These are phyloP conservation scores for Mesoclemmys tuberculata DNA, from an alignment of 2,113 vertebrate genomes.

Conservation along the genomic window DNA sequence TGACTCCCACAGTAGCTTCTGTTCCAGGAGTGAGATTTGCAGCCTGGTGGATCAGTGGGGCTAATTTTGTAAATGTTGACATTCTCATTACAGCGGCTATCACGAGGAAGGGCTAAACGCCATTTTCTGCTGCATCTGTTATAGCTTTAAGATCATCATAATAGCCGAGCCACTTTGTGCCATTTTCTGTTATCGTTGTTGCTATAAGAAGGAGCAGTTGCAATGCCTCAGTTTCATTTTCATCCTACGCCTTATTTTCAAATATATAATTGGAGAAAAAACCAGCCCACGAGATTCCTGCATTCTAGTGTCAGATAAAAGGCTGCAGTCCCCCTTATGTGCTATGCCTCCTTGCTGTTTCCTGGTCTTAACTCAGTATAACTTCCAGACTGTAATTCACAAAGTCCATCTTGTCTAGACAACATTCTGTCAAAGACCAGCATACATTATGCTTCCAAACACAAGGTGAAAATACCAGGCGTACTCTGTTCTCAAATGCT, in stretches of 20 bases:
- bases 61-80: slow-evolving; percentile 26
- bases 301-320: slow-evolving; percentile 8
- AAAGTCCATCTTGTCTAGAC: background rate
- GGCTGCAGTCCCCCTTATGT: background rate
- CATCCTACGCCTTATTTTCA: background rate
- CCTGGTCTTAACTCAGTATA: background rate
- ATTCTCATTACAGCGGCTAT: slow-evolving; percentile 31
- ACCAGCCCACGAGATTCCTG: background rate
- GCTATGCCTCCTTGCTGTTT: background rate
- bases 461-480: too few species aligned
- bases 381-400: background rate
- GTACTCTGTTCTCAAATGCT: too few species aligned
- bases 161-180: slow-evolving; percentile 27
- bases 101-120: slow-evolving; percentile 43
- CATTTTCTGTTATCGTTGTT: slow-evolving; percentile 42
- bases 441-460: background rate
- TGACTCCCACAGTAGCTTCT: background rate
- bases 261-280: background rate
- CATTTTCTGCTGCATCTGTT: slow-evolving; percentile 44
- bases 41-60: background rate
- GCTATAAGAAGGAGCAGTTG: slow-evolving; percentile 46
- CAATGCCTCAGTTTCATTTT: slow-evolving; percentile 38
- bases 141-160: slow-evolving; percentile 40
- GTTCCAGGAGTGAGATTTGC: slow-evolving; percentile 9
- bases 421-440: background rate